Conservation (phyloP, 2,888 invertebrate genomes). For the Ophioninae sp. region DNA sequence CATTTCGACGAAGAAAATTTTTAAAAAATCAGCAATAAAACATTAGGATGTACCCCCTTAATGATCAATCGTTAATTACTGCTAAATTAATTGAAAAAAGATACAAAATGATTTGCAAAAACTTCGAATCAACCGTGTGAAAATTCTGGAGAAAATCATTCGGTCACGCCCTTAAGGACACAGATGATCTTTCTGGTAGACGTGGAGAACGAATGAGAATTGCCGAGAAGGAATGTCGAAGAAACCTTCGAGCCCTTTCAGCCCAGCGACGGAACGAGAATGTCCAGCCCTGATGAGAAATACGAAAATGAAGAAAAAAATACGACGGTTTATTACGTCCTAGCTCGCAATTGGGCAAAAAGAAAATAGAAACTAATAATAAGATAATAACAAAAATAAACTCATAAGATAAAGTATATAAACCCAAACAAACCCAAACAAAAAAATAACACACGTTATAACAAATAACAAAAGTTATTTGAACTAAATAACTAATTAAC, state of each 20-base stretch:
- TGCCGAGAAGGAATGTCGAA: slow-evolving; percentile 56
- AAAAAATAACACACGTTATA: no score
- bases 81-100: neutral
- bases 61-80: neutral
- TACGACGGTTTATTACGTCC: no score
- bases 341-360: no score
- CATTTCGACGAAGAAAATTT: no score
- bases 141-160: slow-evolving; percentile 36
- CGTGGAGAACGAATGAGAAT: slow-evolving; percentile 53
- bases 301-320: slow-evolving; percentile 46
- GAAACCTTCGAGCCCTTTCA: slow-evolving; percentile 44
- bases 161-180: slow-evolving; percentile 11
- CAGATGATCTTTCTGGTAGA: neutral
- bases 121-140: neutral
- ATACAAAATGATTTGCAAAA: neutral
- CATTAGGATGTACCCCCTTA: no score
- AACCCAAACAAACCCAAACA: no score
- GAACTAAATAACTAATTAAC: no score
- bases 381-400: no score
- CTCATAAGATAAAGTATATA: no score
- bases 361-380: no score
- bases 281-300: slow-evolving; percentile 26
- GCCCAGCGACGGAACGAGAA: slow-evolving; percentile 46
- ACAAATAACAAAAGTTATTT: no score
- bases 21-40: no score